Percentiles rank a stretch among this genome's conserved stretches.
These are phyloP conservation scores for Ctenopoma kingsleyae DNA, from an alignment of 2,797 vertebrate genomes.

Conservation along the genomic window DNA sequence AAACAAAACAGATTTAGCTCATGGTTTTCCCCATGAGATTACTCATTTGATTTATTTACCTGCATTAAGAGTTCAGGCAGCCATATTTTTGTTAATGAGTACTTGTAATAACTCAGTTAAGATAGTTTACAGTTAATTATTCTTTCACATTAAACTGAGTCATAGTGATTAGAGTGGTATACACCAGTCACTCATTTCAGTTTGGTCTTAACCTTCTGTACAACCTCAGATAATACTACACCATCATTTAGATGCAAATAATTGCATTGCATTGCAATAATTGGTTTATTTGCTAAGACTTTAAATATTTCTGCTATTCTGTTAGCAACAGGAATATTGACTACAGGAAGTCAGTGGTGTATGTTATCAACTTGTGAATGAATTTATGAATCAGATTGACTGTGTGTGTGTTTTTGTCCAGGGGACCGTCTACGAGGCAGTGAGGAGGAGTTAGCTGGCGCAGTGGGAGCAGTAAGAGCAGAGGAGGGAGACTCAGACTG, in stretches of 20 bases:
- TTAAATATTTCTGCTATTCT: not conserved
- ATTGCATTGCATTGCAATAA: no score
- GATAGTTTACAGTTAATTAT: not conserved
- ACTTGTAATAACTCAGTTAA: not conserved
- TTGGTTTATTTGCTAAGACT: not conserved
- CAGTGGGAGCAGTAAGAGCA: slow-evolving; percentile 81
- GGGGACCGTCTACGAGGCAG: slow-evolving; percentile 94
- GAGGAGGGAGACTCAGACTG: slow-evolving; percentile 92
- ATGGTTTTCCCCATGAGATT: slow-evolving; percentile 19
- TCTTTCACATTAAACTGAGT: no score
- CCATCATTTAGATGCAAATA: not conserved
- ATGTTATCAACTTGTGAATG: not conserved
- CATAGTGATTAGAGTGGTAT: no score
- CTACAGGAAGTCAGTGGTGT: not conserved
- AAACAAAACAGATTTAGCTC: slow-evolving; percentile 20
- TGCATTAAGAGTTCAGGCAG: not conserved
- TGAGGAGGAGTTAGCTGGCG: slow-evolving; percentile 89
- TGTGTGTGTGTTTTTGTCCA: slow-evolving; percentile 63
- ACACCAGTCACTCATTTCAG: not conserved
- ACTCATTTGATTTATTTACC: slow-evolving; percentile 4
- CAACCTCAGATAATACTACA: not conserved
- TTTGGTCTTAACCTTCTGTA: not conserved
- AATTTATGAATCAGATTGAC: slow-evolving; percentile 26
- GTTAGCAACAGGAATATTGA: not conserved
- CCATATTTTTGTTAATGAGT: not conserved